Evolutionary conservation across 2,113 vertebrate species (phyloP).

Genomic region (Microcebus griseorufus): DNA sequence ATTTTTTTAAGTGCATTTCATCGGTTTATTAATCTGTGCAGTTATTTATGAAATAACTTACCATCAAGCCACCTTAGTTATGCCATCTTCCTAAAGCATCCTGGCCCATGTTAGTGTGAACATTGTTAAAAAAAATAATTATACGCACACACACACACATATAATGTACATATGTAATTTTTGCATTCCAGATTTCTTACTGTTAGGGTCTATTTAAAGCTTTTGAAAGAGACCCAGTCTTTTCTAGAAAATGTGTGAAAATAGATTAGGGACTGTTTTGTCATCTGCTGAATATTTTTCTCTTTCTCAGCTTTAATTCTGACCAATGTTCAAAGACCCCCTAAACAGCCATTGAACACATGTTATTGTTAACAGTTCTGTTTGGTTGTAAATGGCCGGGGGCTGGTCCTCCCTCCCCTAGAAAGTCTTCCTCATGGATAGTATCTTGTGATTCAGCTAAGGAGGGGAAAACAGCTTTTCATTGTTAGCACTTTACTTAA

Average conservation of each 20-base stretch:
- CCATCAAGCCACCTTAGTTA: not conserved
- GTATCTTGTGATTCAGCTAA: not conserved
- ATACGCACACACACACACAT: not conserved
- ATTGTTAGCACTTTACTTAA: not conserved
- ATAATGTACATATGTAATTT: not conserved
- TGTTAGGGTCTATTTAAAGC: slow-evolving; percentile 74
- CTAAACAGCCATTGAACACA: not conserved
- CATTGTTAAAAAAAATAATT: slow-evolving; percentile 13
- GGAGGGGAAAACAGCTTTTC: not conserved
- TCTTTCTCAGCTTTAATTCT: slow-evolving; percentile 26
- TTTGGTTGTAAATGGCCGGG: not conserved
- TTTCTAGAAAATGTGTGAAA: slow-evolving; percentile 73
- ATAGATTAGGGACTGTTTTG: slow-evolving; percentile 74
- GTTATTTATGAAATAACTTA: not conserved
- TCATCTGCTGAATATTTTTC: slow-evolving; percentile 63
- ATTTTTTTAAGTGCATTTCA: not conserved
- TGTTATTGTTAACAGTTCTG: not conserved
- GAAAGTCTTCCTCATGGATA: not conserved
- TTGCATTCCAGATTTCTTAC: slow-evolving; percentile 62
- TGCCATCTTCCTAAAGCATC: slow-evolving; percentile 10
- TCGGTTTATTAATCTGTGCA: not conserved
- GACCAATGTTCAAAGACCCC: not conserved
- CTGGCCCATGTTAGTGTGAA: not conserved
- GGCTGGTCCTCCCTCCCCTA: not conserved
- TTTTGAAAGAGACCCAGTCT: slow-evolving; percentile 73